Evolutionary conservation across 2,113 vertebrate species (phyloP).

Genomic region (Sinocyclocheilus grahami): DNA sequence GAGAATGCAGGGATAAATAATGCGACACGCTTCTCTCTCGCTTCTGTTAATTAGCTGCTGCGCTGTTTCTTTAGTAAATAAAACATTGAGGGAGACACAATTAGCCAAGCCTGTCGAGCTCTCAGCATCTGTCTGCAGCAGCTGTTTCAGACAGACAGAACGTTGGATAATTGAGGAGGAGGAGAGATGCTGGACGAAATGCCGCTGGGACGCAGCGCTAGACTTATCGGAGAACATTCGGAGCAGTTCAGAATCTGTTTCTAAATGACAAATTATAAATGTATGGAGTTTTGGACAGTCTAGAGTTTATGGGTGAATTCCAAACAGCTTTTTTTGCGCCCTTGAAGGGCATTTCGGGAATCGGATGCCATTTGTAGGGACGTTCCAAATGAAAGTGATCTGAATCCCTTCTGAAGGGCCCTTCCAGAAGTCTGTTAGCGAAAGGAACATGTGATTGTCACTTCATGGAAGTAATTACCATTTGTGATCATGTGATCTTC

Average conservation of each 20-base stretch:
- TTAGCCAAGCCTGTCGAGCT: constrained; percentile 70
- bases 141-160: constrained; percentile 64
- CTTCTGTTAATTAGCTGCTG: constrained; percentile 62
- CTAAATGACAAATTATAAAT: no score
- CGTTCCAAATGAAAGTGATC: no score
- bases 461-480: no score
- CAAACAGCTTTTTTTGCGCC: no score
- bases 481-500: no score
- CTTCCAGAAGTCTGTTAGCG: no score
- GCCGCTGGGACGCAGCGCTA: neutral
- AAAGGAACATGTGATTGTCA: no score
- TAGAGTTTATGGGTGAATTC: neutral
- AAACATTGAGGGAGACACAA: constrained; percentile 73
- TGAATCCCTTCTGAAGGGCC: no score
- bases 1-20: constrained; percentile 56
- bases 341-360: no score
- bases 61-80: constrained; percentile 71
- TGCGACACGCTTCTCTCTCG: constrained; percentile 36
- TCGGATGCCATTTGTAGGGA: no score
- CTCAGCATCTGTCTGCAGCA: constrained; percentile 71
- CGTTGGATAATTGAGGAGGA: neutral
- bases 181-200: neutral
- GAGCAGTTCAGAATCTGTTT: neutral
- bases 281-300: neutral
- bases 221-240: neutral